A percentile compares a stretch with the other conserved stretches of the same genome.
These are phyloP conservation scores for Misgurnus anguillicaudatus DNA, from an alignment of 2,113 vertebrate genomes.

Conservation along the genomic window DNA sequence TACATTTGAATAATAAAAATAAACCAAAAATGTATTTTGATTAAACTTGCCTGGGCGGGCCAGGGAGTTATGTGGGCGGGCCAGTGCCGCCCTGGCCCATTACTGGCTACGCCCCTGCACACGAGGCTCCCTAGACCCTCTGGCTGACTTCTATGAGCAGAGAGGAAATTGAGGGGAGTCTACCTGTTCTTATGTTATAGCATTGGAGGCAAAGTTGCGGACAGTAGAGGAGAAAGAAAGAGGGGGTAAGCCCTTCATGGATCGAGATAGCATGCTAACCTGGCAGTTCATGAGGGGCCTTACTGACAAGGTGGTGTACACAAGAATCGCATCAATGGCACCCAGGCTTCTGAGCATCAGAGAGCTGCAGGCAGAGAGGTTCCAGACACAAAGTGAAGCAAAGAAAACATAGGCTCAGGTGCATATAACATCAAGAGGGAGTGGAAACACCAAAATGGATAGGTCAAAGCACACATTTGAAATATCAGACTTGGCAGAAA, in stretches of 20 bases:
- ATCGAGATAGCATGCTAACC: slow-evolving; percentile 30
- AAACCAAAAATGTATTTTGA: too few relatives aligned
- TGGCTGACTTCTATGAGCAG: slow-evolving; percentile 38
- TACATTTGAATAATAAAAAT: too few relatives aligned
- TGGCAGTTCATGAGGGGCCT: slow-evolving; percentile 29
- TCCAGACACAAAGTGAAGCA: not conserved
- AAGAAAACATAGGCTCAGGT: slow-evolving; percentile 27
- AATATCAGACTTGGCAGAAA: slow-evolving; percentile 25
- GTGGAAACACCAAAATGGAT: not conserved
- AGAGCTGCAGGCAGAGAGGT: slow-evolving; percentile 25
- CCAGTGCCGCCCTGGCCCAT: too few relatives aligned
- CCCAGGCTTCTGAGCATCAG: slow-evolving; percentile 19
- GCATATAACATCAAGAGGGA: not conserved
- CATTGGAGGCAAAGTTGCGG: slow-evolving; percentile 37
- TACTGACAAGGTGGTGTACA: slow-evolving; percentile 17
- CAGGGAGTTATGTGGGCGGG: too few relatives aligned
- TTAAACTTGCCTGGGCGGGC: too few relatives aligned
- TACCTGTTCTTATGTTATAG: slow-evolving; percentile 40
- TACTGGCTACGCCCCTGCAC: too few relatives aligned
- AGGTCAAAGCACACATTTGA: slow-evolving; percentile 8
- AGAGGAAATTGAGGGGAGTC: slow-evolving; percentile 19
- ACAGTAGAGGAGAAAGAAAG: not conserved
- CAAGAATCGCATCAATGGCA: slow-evolving; percentile 32
- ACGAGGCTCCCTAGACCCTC: slow-evolving; percentile 1
- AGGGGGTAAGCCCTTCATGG: slow-evolving; percentile 21